Evolutionary conservation across 2,797 vertebrate genomes (phyloP).

Genomic region (Rousettus madagascariensis): DNA sequence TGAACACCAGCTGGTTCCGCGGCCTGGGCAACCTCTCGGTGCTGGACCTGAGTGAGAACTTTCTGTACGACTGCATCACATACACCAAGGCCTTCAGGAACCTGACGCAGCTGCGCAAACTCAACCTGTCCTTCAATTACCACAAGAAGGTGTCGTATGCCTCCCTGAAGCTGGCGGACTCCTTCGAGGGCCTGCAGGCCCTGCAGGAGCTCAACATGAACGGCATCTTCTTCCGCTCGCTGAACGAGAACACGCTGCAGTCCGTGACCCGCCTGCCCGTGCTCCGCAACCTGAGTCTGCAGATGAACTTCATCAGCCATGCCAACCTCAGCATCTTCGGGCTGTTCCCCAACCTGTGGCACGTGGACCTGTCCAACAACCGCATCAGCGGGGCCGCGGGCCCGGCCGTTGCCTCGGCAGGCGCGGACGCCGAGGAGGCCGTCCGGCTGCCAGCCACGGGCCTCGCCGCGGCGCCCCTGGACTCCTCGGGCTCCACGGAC

Average conservation of each 20-base stretch:
- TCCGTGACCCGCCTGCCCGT: not conserved
- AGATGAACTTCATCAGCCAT: conserved; percentile 77
- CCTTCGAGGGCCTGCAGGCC: conserved; percentile 56
- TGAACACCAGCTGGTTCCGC: conserved; percentile 22
- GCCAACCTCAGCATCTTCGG: conserved; percentile 68
- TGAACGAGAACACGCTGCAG: not conserved
- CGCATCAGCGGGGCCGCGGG: not conserved
- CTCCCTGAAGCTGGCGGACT: conserved; percentile 39
- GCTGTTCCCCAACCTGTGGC: conserved; percentile 5
- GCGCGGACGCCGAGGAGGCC: rapidly evolving
- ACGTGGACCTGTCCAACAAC: conserved; percentile 71
- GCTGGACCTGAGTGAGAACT: conserved; percentile 74
- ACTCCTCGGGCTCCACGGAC: not conserved
- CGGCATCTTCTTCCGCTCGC: conserved; percentile 74
- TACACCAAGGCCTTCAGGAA: conserved; percentile 17
- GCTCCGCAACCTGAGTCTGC: conserved; percentile 56
- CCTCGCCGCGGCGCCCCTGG: rapidly evolving
- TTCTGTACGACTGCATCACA: conserved; percentile 56
- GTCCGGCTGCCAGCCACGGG: rapidly evolving
- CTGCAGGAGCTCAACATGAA: conserved; percentile 71
- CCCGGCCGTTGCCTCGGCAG: rapidly evolving
- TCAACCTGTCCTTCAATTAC: conserved; percentile 79
- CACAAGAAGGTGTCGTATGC: conserved; percentile 66
- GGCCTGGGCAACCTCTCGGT: conserved; percentile 42
- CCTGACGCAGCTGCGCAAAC: conserved; percentile 55